Evolutionary conservation across 2,113 vertebrate genomes (phyloP), one percentile per base, ranked within the genome.

Genomic region (Phrynosoma platyrhinos): DNA sequence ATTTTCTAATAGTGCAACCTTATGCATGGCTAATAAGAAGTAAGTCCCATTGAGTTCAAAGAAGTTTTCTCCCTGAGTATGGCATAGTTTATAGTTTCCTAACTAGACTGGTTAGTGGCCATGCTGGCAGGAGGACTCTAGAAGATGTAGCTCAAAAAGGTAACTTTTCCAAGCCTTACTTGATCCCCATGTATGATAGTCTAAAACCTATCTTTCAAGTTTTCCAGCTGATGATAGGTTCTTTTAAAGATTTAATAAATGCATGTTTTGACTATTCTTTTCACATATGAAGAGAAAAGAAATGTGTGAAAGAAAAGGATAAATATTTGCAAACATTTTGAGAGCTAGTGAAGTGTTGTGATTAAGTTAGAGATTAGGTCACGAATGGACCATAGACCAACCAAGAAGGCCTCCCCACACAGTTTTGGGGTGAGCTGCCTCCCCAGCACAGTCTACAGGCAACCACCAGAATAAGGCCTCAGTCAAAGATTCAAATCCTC

Each of bases 291-390:
- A 76, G 23, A 42, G 23, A 62, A 75, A n/a, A 10, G 30, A 42
- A 76, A 62, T 23, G 71, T 82, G 23, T 30, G 40, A 52, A 30
- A n/a, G 30, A 81, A 68, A 21, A 42, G 23, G 36, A 36, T 36
- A 21, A 62, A 82, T 82, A 16, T 40, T 84, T 62, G 2, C 4
- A 32, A 40, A 20, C 9, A 47, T 7, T 16, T 1, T 55, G 25
- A 47, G 16, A 72, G 84, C 66, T 83, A 79, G 81, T 88, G 82
- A 79, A 83, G 20, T 66, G 25, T 66, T 23, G n/a, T 64, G 32
- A 30, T 62, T 58, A 32, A 80, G 52, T 53, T n/a, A 32, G 9
- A n/a, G 53, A 9, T n/a, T 32, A 58, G 30, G 53, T 4, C 77
- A 30, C 55, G 14, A 8, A 14, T n/a, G 30, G 18, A 5, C 3